Conservation (phyloP, 1,140 invertebrate genomes). For the Eulimnadia texana region DNA sequence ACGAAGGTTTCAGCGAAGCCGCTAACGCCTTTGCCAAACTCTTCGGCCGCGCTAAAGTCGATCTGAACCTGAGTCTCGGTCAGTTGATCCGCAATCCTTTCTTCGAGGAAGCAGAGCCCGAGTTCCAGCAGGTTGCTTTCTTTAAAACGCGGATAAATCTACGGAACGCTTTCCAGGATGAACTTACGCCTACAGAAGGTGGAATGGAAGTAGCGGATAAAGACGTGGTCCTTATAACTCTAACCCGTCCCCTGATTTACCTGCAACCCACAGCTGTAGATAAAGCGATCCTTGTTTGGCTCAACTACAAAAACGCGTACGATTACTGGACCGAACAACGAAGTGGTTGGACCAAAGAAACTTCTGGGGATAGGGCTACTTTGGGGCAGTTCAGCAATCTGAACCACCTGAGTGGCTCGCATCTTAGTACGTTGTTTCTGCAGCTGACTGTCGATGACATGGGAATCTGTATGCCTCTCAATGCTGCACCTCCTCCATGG, state of each 20-base stretch:
- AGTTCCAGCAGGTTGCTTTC: conserved; percentile 93
- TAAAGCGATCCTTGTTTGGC: conserved; percentile 89
- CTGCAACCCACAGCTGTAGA: conserved; percentile 91
- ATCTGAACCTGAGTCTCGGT: conserved; percentile 85
- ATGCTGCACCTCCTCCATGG: conserved; percentile 44
- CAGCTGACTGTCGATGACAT: conserved; percentile 92
- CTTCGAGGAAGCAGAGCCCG: conserved; percentile 91
- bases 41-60: conserved; percentile 86
- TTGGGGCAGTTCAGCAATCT: conserved; percentile 59
- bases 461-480: conserved; percentile 86
- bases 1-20: conserved; percentile 34
- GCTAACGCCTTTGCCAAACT: conserved; percentile 43
- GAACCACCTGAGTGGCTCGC: conserved; percentile 42
- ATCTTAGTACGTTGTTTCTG: conserved; percentile 67
- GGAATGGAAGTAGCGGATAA: conserved; percentile 52
- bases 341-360: conserved; percentile 70
- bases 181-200: conserved; percentile 46
- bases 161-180: conserved; percentile 73
- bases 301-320: conserved; percentile 97
- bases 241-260: conserved; percentile 82
- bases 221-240: conserved; percentile 80
- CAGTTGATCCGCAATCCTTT: conserved; percentile 83
- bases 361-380: conserved; percentile 52
- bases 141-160: conserved; percentile 78
- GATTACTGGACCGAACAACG: conserved; percentile 97